These are phyloP conservation scores for Cacoxenus indagator DNA, from an alignment of 2,888 invertebrate species.

Conservation along the genomic window DNA sequence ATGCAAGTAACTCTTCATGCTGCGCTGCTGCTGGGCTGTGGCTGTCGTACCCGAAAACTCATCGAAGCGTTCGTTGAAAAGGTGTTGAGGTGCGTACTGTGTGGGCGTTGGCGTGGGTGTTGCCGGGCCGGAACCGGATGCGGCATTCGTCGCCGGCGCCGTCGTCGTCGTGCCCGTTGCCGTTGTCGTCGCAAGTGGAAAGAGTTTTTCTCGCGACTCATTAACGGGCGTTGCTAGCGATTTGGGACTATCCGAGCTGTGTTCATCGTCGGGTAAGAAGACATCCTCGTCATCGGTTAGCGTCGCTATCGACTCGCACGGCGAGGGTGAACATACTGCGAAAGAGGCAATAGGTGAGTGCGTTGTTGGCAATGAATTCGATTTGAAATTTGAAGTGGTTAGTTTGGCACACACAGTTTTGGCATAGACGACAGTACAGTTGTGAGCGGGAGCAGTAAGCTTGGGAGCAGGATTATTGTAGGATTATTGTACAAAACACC, in stretches of 20 bases:
- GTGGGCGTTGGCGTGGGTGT: constrained; percentile 49
- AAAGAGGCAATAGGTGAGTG: constrained; percentile 51
- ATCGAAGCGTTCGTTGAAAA: constrained; percentile 56
- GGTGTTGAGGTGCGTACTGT: constrained; percentile 43
- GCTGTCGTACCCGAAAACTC: constrained; percentile 55
- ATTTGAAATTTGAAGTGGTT: neutral
- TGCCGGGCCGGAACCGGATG: constrained; percentile 50
- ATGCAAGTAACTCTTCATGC: constrained; percentile 70
- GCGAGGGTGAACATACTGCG: constrained; percentile 84
- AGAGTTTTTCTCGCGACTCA: constrained; percentile 31
- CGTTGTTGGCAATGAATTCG: neutral
- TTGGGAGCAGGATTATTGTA: too few species aligned
- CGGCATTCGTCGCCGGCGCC: constrained; percentile 63
- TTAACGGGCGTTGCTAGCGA: constrained; percentile 35
- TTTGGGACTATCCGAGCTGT: constrained; percentile 12
- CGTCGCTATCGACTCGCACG: constrained; percentile 82
- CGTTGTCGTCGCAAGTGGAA: constrained; percentile 33
- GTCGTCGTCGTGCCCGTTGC: constrained; percentile 48
- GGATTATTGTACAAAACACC: neutral
- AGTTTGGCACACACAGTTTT: neutral
- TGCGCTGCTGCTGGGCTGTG: constrained; percentile 54
- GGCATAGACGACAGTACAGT: neutral
- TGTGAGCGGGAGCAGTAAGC: too few species aligned
- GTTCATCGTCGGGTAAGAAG: constrained; percentile 31
- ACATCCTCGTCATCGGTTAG: constrained; percentile 74